phyloP scores from a whole-genome alignment of 2,113 vertebrate species.

The Craseonycteris thonglongyai region DNA sequence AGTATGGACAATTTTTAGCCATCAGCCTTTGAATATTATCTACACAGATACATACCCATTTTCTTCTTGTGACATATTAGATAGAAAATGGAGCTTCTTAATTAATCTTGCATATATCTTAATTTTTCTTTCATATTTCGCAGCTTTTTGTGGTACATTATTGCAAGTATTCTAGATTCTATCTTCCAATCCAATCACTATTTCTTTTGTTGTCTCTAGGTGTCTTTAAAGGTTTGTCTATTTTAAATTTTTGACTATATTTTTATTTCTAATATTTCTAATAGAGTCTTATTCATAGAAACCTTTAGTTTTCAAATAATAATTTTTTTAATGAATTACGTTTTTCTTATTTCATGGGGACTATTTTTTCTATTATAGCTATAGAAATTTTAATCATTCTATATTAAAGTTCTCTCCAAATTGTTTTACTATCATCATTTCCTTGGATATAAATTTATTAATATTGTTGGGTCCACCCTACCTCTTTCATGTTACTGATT shows the following conservation, averaged over 20 bases:
- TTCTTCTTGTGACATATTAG: neutral
- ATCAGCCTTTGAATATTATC: neutral
- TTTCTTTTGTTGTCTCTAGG: neutral
- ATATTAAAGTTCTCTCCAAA: neutral
- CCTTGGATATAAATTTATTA: neutral
- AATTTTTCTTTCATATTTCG: neutral
- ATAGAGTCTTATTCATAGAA: neutral
- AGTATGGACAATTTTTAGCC: neutral
- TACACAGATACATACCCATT: neutral
- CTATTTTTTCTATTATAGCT: neutral
- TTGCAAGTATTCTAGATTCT: neutral
- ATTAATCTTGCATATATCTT: neutral
- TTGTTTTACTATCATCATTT: neutral
- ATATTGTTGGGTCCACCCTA: neutral
- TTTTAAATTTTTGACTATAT: neutral
- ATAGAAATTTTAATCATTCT: neutral
- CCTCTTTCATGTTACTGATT: neutral
- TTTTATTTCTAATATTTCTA: neutral
- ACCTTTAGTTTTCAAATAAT: neutral
- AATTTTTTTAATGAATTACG: neutral
- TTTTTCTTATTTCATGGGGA: neutral
- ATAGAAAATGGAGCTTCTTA: neutral
- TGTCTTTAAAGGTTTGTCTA: neutral
- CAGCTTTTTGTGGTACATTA: neutral
- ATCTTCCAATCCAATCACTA: neutral